These are phyloP conservation scores for Steinernema feltiae DNA, from an alignment of 1,140 invertebrate genomes.

Conservation along the genomic window DNA sequence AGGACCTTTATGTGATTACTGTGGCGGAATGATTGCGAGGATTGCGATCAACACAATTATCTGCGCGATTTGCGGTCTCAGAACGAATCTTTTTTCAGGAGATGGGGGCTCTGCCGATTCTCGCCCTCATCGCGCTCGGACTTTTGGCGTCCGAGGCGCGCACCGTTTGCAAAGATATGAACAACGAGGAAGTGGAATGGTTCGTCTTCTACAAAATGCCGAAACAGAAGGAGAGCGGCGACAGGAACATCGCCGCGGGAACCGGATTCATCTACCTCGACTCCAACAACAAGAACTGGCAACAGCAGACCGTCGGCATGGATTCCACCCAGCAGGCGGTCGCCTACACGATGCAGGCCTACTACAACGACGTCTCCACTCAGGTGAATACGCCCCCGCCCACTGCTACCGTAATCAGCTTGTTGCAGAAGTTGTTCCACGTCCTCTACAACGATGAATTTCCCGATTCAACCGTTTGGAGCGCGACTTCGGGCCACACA, in stretches of 20 bases:
- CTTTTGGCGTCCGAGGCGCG: not conserved
- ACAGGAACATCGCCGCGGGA: conserved; percentile 3
- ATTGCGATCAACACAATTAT: not conserved
- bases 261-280: conserved; percentile 37
- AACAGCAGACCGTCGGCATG: conserved; percentile 20
- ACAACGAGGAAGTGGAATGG: conserved; percentile 18
- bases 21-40: not conserved
- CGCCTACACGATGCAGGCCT: conserved; percentile 32
- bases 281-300: conserved; percentile 15
- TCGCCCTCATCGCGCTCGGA: not conserved
- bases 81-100: not conserved
- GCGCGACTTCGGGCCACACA: conserved; percentile 26
- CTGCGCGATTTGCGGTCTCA: too few relatives aligned
- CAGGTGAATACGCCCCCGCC: not conserved
- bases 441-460: conserved; percentile 37
- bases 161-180: conserved; percentile 13
- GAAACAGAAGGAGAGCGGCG: not conserved
- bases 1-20: not conserved
- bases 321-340: conserved; percentile 27
- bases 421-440: conserved; percentile 23
- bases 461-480: conserved; percentile 31
- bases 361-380: conserved; percentile 17
- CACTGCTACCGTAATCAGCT: not conserved
- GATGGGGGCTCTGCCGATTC: not conserved
- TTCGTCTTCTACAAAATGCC: conserved; percentile 16